Percentiles rank a stretch among this genome's conserved stretches.
phyloP scores from a whole-genome alignment of 2,888 invertebrate species.

The Zaprionus lineosus region DNA sequence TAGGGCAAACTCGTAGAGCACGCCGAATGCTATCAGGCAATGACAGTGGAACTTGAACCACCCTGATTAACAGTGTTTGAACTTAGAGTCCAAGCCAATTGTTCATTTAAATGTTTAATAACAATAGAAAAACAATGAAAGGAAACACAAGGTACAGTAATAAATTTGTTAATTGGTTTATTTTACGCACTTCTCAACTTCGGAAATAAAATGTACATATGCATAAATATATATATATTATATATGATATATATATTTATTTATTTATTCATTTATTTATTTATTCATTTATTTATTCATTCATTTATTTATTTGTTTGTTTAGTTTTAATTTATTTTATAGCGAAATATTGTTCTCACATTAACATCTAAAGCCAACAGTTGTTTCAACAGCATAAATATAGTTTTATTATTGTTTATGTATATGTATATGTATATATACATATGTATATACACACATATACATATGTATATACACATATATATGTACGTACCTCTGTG shows the following conservation, averaged over 20 bases:
- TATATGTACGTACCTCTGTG: no score
- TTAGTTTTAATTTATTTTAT: constrained; percentile 27
- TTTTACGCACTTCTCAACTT: constrained; percentile 57
- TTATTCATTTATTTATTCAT: constrained; percentile 21
- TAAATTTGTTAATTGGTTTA: constrained; percentile 32
- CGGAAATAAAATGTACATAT: constrained; percentile 59
- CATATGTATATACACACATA: constrained; percentile 19
- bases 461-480: constrained; percentile 19
- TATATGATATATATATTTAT: constrained; percentile 7
- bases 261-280: constrained; percentile 11
- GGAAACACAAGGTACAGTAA: no score
- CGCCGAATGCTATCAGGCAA: no score
- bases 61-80: no score
- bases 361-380: constrained; percentile 64
- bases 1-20: no score
- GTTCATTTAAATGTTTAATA: not conserved
- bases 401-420: constrained; percentile 8
- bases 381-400: constrained; percentile 49
- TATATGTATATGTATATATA: constrained; percentile 20
- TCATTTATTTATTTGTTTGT: constrained; percentile 23
- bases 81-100: no score
- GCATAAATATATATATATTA: constrained; percentile 22
- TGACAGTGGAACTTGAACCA: no score
- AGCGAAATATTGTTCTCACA: constrained; percentile 39
- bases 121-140: not conserved